Base-by-base conservation (phyloP, 2,797 vertebrate genomes). In the Chiroxiphia lanceolata region DNA sequence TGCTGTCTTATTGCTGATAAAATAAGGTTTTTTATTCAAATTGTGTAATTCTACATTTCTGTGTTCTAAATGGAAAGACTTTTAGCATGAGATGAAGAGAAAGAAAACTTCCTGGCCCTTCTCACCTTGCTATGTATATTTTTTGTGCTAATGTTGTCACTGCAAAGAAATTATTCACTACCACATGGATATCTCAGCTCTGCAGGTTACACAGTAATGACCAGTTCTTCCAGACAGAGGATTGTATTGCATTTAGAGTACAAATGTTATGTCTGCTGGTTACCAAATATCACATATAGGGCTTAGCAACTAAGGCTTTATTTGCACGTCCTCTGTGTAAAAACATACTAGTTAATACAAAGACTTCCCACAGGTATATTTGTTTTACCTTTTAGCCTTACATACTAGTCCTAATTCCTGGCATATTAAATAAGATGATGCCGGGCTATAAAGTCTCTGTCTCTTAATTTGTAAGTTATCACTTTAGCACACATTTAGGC, bases 161-260 rank as follows among this genome's bases (percentile, higher is more conserved):
- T 83, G 90, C 67, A 78, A 84, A 90, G 50, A 80, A 94, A 80
- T 93, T 61, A 84, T 68, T 96, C 47, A 67, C 81, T 81, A 68
- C 69, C 51, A 47, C 60, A 89, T 48, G 74, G 93, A 86, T 81
- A 94, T 53, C 63, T 53, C 53, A 85, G 76, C 67, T 89, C 78
- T 93, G 77, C 77, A 93, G 89, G 88, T 82, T 83, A 79, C n/a
- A 19, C 75, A 51, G 72, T 86, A 91, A 83, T 88, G 79, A 89
- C 71, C 27, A 50, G 33, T 77, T 91, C 29, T 89, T 64, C 59
- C 88, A 90, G 77, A 79, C 75, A 90, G 64, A 80, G 51, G 44
- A 51, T 95, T 83, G 42, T 53, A 68, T 95, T 94, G 67, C 59
- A 60, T 79, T 61, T 44, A 90, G 61, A 83, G 56, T 77, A 53